Evolutionary conservation across 1,140 invertebrate genomes (phyloP).

Genomic region (Apis laboriosa): DNA sequence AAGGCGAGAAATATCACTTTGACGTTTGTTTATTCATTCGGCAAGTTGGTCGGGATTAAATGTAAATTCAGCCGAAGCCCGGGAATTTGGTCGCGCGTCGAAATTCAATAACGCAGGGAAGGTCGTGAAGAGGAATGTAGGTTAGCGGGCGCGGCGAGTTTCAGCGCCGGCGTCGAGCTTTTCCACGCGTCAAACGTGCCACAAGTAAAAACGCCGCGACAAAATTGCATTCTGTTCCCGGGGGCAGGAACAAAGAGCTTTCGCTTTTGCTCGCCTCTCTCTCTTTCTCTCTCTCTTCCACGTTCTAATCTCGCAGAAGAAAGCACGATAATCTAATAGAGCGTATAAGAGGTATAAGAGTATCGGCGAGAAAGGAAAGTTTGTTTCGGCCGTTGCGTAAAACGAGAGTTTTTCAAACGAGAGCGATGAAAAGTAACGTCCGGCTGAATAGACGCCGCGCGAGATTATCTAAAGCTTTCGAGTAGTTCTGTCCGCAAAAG

Average conservation of each 20-base stretch:
- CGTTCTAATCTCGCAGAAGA: not conserved
- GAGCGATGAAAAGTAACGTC: slow-evolving; percentile 32
- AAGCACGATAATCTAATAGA: slow-evolving; percentile 38
- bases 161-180: slow-evolving; percentile 4
- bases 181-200: slow-evolving; percentile 27
- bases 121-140: slow-evolving; percentile 16
- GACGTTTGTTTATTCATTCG: slow-evolving; percentile 35
- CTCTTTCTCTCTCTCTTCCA: not conserved
- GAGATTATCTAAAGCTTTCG: slow-evolving; percentile 32
- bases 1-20: not conserved
- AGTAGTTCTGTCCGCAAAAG: not conserved
- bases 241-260: not conserved
- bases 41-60: slow-evolving; percentile 20
- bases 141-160: slow-evolving; percentile 11
- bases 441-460: not conserved
- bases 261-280: not conserved
- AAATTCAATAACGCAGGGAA: slow-evolving; percentile 43
- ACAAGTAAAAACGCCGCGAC: slow-evolving; percentile 35
- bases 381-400: not conserved
- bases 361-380: not conserved
- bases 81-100: slow-evolving; percentile 26
- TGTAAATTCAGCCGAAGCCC: slow-evolving; percentile 30
- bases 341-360: slow-evolving; percentile 6
- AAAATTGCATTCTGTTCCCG: slow-evolving; percentile 29
- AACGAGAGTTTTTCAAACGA: slow-evolving; percentile 15